These are phyloP conservation scores for Druon quercuslanigerum DNA, from an alignment of 1,140 invertebrate genomes.

Conservation along the genomic window DNA sequence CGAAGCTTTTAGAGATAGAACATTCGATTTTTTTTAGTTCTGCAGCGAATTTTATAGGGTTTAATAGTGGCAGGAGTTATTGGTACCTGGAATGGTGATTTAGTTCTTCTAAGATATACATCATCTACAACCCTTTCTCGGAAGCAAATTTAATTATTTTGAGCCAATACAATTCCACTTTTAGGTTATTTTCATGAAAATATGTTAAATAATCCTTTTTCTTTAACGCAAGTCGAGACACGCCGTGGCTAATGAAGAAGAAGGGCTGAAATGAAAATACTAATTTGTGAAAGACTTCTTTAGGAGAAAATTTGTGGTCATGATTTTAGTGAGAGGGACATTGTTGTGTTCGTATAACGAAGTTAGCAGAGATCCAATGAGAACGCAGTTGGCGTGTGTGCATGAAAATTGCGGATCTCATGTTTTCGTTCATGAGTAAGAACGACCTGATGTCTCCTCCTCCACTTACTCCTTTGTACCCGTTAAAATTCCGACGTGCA, in stretches of 20 bases:
- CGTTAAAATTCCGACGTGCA: slow-evolving; percentile 57
- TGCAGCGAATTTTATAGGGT: too few relatives aligned
- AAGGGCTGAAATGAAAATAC: neutral
- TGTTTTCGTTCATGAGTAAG: slow-evolving; percentile 55
- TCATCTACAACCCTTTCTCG: too few relatives aligned
- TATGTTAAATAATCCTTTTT: neutral
- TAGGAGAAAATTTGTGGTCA: neutral
- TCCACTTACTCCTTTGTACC: slow-evolving; percentile 51
- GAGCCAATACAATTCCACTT: too few relatives aligned
- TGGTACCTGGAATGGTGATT: too few relatives aligned
- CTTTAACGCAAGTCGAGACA: neutral
- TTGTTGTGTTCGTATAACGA: slow-evolving; percentile 8
- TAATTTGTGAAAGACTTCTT: neutral
- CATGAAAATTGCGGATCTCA: slow-evolving; percentile 43
- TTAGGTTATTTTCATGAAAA: too few relatives aligned
- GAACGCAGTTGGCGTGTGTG: slow-evolving; percentile 48
- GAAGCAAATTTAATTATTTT: too few relatives aligned
- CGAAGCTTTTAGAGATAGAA: too few relatives aligned
- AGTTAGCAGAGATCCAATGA: slow-evolving; percentile 22
- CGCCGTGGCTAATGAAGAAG: neutral
- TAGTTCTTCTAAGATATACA: too few relatives aligned
- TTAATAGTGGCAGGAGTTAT: too few relatives aligned
- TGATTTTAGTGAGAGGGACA: neutral
- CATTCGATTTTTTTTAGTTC: too few relatives aligned
- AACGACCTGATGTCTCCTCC: slow-evolving; percentile 51